Percentiles rank a stretch among this genome's conserved stretches.
Conservation (phyloP, 2,888 invertebrate species). For the Dioctria linearis region DNA sequence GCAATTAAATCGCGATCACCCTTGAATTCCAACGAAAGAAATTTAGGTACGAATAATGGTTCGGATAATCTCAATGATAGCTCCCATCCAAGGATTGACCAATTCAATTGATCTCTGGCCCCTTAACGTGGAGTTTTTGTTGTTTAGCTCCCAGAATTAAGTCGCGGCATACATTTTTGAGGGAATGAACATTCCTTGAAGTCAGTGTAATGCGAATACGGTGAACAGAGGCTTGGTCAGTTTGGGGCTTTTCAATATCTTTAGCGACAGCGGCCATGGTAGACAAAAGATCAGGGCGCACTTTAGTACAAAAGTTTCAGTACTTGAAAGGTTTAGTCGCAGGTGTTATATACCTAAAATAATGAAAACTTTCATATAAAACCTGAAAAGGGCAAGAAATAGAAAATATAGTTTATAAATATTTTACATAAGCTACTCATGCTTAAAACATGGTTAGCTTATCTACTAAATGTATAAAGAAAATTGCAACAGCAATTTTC, state of each 20-base stretch:
- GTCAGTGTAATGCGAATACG: conserved; percentile 98
- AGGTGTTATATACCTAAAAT: no score
- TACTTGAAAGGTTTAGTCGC: conserved; percentile 4
- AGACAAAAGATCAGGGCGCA: background rate
- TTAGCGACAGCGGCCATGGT: conserved; percentile 73
- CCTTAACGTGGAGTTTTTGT: conserved; percentile 95
- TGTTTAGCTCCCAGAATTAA: conserved; percentile 97
- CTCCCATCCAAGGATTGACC: background rate
- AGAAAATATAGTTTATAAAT: no score
- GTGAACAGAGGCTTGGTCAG: conserved; percentile 91
- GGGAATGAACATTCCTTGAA: conserved; percentile 94
- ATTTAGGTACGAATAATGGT: background rate
- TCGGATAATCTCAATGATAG: background rate
- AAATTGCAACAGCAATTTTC: no score
- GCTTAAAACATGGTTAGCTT: no score
- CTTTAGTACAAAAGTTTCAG: background rate
- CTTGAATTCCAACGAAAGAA: no score
- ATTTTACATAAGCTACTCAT: no score
- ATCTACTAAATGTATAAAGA: no score
- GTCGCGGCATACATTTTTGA: conserved; percentile 99
- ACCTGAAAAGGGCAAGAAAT: no score
- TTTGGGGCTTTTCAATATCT: conserved; percentile 88
- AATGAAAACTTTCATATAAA: no score
- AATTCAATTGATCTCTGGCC: no score
- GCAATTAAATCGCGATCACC: no score